Evolutionary conservation across 2,888 invertebrate genomes (phyloP).

Genomic region (Hirtodrosophila cameraria): DNA sequence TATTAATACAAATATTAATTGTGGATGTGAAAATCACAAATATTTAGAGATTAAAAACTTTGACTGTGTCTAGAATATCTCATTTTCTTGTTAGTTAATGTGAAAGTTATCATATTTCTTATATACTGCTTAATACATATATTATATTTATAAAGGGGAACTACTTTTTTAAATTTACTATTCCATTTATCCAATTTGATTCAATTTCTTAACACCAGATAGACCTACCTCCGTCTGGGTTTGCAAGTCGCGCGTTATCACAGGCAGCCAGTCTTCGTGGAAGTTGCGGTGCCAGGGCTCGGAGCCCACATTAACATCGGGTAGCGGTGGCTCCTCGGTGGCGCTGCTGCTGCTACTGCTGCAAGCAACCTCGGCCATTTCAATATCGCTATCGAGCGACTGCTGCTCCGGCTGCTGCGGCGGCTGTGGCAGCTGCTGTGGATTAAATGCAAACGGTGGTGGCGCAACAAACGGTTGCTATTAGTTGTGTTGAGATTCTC

Average conservation of each 20-base stretch:
- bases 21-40: no score
- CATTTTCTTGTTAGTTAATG: no score
- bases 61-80: no score
- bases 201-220: no score
- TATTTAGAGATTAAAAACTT: no score
- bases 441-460: slow-evolving; percentile 36
- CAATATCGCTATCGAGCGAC: slow-evolving; percentile 85
- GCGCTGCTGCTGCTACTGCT: slow-evolving; percentile 43
- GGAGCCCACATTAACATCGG: slow-evolving; percentile 85
- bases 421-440: slow-evolving; percentile 35
- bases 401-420: slow-evolving; percentile 15
- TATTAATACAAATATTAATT: no score
- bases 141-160: no score
- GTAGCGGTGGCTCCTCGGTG: slow-evolving; percentile 79
- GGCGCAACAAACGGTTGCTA: slow-evolving; percentile 45
- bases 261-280: slow-evolving; percentile 93
- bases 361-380: slow-evolving; percentile 73
- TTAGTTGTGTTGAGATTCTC: slow-evolving; percentile 23
- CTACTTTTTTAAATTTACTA: no score
- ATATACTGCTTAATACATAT: no score
- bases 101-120: no score
- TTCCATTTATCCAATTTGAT: no score
- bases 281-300: slow-evolving; percentile 88
- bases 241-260: slow-evolving; percentile 92
- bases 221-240: slow-evolving; percentile 86